phyloP scores from a whole-genome alignment of 2,113 vertebrate species.

The Mustela lutreola region DNA sequence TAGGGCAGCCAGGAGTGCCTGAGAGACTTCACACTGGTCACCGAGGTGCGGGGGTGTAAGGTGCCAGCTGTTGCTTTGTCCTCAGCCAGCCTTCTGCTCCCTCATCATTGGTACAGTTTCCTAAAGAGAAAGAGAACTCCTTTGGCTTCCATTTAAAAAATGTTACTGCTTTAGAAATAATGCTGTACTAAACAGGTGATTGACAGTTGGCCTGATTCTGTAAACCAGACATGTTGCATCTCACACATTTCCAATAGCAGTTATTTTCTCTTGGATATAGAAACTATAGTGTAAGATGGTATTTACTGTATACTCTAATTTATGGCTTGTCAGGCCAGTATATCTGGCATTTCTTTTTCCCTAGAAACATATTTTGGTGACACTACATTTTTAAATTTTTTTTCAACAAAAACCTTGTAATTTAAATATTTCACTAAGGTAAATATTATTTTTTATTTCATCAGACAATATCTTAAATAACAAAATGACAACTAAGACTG shows the following conservation, averaged over 20 bases:
- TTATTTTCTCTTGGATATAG: neutral
- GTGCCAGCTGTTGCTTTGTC: too few species aligned
- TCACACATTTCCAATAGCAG: neutral
- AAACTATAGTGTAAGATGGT: neutral
- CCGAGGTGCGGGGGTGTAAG: too few species aligned
- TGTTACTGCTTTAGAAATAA: neutral
- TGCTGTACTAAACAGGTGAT: neutral
- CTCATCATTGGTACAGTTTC: neutral
- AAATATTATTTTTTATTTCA: neutral
- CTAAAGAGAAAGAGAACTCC: neutral
- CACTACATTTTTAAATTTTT: neutral
- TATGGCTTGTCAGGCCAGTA: neutral
- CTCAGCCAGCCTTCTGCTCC: too few species aligned
- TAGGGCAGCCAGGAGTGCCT: too few species aligned
- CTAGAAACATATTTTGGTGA: neutral
- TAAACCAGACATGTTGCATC: neutral
- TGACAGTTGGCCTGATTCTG: neutral
- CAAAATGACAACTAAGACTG: neutral
- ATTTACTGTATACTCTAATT: neutral
- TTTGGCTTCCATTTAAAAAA: neutral
- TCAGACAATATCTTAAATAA: neutral
- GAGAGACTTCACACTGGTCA: too few species aligned
- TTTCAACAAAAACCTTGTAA: neutral
- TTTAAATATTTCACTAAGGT: neutral
- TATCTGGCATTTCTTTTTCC: neutral